phyloP scores from a whole-genome alignment of 1,140 invertebrate genomes.

The Drosophila sucinea region DNA sequence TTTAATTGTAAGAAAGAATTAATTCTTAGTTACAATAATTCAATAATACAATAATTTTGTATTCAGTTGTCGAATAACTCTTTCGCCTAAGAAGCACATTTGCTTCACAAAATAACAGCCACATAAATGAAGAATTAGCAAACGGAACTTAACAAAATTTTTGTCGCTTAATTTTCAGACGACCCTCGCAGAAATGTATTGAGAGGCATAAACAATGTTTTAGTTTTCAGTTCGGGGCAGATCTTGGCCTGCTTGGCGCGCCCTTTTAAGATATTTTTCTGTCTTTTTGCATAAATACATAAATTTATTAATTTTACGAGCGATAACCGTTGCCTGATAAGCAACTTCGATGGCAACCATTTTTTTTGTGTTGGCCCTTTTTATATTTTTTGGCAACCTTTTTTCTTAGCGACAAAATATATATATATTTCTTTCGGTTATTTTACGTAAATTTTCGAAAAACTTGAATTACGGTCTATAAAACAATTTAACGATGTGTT shows the following conservation, averaged over 20 bases:
- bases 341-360: slow-evolving; percentile 15
- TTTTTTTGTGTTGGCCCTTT: slow-evolving; percentile 15
- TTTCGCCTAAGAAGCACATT: too few species aligned
- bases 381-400: slow-evolving; percentile 24
- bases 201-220: slow-evolving; percentile 23
- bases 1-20: too few species aligned
- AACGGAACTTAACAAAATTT: too few species aligned
- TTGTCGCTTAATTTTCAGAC: not conserved
- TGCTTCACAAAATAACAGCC: too few species aligned
- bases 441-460: slow-evolving; percentile 39
- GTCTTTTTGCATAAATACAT: slow-evolving; percentile 70
- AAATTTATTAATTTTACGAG: slow-evolving; percentile 66
- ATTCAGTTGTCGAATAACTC: too few species aligned
- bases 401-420: slow-evolving; percentile 33
- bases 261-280: slow-evolving; percentile 48
- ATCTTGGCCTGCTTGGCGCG: slow-evolving; percentile 48
- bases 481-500: slow-evolving; percentile 40
- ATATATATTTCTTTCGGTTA: slow-evolving; percentile 33
- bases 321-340: slow-evolving; percentile 63
- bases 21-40: too few species aligned
- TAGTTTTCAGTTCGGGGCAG: slow-evolving; percentile 27
- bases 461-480: slow-evolving; percentile 51
- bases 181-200: not conserved
- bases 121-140: too few species aligned
- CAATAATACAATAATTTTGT: too few species aligned